These are phyloP conservation scores for Callopanchax toddi DNA, from an alignment of 2,113 vertebrate species.

Conservation along the genomic window DNA sequence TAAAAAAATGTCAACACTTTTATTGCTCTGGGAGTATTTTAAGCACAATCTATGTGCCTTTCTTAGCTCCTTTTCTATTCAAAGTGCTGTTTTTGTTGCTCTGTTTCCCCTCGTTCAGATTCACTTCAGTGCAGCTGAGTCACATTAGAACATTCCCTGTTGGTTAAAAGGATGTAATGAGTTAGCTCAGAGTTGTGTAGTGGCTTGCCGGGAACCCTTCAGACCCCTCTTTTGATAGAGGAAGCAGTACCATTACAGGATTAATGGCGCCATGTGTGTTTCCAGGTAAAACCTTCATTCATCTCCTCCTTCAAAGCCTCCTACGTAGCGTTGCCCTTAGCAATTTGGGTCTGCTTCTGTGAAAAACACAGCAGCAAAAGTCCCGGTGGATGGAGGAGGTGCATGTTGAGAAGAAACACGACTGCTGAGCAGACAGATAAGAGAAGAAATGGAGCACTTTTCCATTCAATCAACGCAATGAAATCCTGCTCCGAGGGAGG, in stretches of 20 bases:
- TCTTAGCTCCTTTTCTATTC: conserved; percentile 28
- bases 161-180: conserved; percentile 76
- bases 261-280: conserved; percentile 68
- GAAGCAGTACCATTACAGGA: conserved; percentile 74
- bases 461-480: conserved; percentile 55
- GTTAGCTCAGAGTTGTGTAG: conserved; percentile 73
- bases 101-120: conserved; percentile 32
- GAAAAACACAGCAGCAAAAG: conserved; percentile 46
- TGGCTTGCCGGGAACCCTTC: conserved; percentile 73
- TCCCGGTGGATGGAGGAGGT: conserved; percentile 14
- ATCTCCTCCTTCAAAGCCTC: conserved; percentile 66
- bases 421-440: conserved; percentile 54
- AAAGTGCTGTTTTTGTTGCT: conserved; percentile 31
- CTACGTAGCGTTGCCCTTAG: conserved; percentile 61
- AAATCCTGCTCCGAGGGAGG: conserved; percentile 13
- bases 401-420: conserved; percentile 41
- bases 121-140: conserved; percentile 50
- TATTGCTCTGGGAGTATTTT: conserved; percentile 22
- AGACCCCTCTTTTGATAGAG: conserved; percentile 67
- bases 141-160: conserved; percentile 49
- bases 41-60: conserved; percentile 1
- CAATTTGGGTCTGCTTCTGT: conserved; percentile 60
- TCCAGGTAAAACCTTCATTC: conserved; percentile 61
- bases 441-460: conserved; percentile 30
- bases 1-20: conserved; percentile 20